phyloP scores from a whole-genome alignment of 2,888 invertebrate species.

The Epinotia ramella region DNA sequence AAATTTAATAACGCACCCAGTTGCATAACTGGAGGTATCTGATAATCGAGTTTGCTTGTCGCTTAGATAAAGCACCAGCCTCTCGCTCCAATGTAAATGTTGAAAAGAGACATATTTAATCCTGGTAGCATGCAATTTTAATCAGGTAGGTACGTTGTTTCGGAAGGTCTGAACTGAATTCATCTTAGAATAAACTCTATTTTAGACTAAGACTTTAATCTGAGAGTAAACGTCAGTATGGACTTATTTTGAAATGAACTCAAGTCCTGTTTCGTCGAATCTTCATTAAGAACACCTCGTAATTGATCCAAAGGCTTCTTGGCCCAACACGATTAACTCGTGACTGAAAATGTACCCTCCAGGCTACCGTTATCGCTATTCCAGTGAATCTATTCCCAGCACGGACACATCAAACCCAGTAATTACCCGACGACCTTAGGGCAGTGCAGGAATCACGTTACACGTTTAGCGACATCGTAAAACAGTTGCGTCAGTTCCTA shows the following conservation, averaged over 20 bases:
- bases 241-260: background rate
- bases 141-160: too few relatives aligned
- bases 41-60: background rate
- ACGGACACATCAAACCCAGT: constrained; percentile 39
- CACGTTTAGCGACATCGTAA: constrained; percentile 40
- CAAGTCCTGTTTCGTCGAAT: background rate
- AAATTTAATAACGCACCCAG: too few relatives aligned
- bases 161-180: too few relatives aligned
- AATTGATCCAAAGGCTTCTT: background rate
- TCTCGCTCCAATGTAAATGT: too few relatives aligned
- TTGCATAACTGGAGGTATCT: too few relatives aligned
- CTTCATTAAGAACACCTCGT: background rate
- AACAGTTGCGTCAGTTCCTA: constrained; percentile 32
- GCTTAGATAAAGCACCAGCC: background rate
- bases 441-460: constrained; percentile 34
- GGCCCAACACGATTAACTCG: background rate
- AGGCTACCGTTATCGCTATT: constrained; percentile 33
- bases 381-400: constrained; percentile 34
- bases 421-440: constrained; percentile 42
- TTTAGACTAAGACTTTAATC: too few relatives aligned
- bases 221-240: too few relatives aligned
- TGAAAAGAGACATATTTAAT: too few relatives aligned
- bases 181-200: too few relatives aligned
- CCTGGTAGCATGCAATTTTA: too few relatives aligned
- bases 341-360: constrained; percentile 27